phyloP scores from a whole-genome alignment of 2,888 invertebrate genomes.

The Pachycephus smyrnensis region DNA sequence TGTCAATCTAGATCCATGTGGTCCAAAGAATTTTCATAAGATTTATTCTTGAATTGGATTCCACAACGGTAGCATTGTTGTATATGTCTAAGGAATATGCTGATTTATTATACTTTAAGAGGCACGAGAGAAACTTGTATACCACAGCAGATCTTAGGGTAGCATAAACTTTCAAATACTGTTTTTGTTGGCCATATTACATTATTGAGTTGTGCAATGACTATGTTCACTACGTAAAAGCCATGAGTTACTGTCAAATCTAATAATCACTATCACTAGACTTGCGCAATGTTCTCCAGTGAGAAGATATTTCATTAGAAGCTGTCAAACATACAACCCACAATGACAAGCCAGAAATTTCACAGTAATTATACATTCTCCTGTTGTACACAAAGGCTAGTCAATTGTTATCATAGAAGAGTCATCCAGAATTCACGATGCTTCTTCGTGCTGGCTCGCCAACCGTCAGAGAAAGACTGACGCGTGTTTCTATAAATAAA shows the following conservation, averaged over 20 bases:
- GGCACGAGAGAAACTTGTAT: not conserved
- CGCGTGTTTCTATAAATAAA: not conserved
- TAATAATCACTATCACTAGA: not conserved
- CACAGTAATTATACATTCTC: not conserved
- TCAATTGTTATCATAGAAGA: not conserved
- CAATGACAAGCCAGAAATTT: not conserved
- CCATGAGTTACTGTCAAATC: not conserved
- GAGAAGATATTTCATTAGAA: not conserved
- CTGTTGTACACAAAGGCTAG: not conserved
- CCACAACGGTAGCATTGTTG: no score
- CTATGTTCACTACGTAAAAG: not conserved
- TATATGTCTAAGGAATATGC: not conserved
- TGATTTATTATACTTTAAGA: not conserved
- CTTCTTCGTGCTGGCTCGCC: not conserved
- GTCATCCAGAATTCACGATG: not conserved
- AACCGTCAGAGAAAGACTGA: not conserved
- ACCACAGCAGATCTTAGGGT: not conserved
- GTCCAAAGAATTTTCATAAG: not conserved
- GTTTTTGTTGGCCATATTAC: not conserved
- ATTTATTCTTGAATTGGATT: not conserved
- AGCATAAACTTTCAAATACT: conserved; percentile 2
- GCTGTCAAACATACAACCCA: not conserved
- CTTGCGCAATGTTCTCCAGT: not conserved
- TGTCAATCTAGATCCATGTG: not conserved
- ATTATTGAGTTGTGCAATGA: conserved; percentile 14